Evolutionary conservation across 2,888 invertebrate genomes (phyloP), one percentile per base, ranked within the genome.

Genomic region (Pycnomerus fuliginosus): DNA sequence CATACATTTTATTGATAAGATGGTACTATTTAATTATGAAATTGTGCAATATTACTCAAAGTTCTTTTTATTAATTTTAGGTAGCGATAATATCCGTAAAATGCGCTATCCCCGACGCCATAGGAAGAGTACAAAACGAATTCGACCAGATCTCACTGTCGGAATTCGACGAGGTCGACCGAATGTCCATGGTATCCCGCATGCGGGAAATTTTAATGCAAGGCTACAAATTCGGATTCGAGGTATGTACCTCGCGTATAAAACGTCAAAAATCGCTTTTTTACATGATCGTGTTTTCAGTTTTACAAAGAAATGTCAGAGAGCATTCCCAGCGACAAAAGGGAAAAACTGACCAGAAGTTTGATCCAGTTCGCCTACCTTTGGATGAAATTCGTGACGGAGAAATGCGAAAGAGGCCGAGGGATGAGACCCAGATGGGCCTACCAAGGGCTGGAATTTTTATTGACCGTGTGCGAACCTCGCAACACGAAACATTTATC

Each of bases 351-450:
- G 16, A 79, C 83, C 0, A 62, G 76, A 17, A 79, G 81, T 43
- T 76, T 88, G 58, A 79, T 87, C 3, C 72, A 76, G 22, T 87
- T 89, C 67, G 86, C 87, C 5, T 78, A 80, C 56, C 81, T 88
- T 65, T 95, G 95, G 95, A 93, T 94, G 89, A 77, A 79, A 42
- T 95, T 94, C 69, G 92, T 91, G 1, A 80, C 83, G 52, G 83
- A 85, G 61, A 79, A 88, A 10, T 95, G 92, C 67, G 93, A 94
- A 64, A 73, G 86, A 1, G 65, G 66, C 3, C 76, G 90, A 3
- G 91, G 91, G 0, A 76, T 87, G 54, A 72, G 89, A 13, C 90
- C 91, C 0, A 78, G 92, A 63, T 94, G 93, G 93, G 92, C 93
- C 2, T 83, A 83, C 63, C 90, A 90, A 65, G 93, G 94, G 0